Base-by-base conservation (phyloP, 1,140 invertebrate species). In the Sinella curviseta region DNA sequence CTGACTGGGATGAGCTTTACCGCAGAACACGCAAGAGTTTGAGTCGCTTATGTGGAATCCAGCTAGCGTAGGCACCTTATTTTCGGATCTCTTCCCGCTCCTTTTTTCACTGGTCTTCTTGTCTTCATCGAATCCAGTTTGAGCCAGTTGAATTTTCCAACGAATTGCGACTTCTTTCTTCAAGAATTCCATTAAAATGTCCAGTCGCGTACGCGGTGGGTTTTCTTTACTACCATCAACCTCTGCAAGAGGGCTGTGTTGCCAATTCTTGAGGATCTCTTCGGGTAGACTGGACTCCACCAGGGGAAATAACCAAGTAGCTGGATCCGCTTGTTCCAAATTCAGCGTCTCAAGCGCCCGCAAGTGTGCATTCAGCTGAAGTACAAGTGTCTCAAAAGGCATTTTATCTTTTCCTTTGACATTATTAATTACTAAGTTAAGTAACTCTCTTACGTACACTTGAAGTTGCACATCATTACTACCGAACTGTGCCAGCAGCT, bases 261-360 rank as follows among this genome's bases (percentile, higher is more conserved):
- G 78, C 85, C 84, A 86, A 0, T 80, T 78, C 20, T 80, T 73
- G 20, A 86, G 76, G 20, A 84, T 70, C 0, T 86, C 83, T 31
- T 84, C 83, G 24, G 85, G 85, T 12, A 87, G 28, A 31, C 84
- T 82, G 1, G 85, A 82, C 55, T 82, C 81, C 34, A 82, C 77
- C 16, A 82, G 33, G 0, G 76, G 48, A 57, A 74, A 77, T 12
- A 77, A 20, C 34, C 77, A 79, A 8, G 76, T 54, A 0, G 77
- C 70, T 16, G 33, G 30, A 28, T 77, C 77, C 1, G 20, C 48
- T 20, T 31, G 30, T 57, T 30, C 30, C 2, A 70, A 8, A 17
- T 48, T 54, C 0, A 79, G 24, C 1, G 78, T 73, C 16, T 76
- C 36, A 17, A 81, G 26, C 0, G 76, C 60, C 17, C 77, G 76